Evolutionary conservation across 1,140 invertebrate genomes (phyloP).

Genomic region (Argopecten irradians): DNA sequence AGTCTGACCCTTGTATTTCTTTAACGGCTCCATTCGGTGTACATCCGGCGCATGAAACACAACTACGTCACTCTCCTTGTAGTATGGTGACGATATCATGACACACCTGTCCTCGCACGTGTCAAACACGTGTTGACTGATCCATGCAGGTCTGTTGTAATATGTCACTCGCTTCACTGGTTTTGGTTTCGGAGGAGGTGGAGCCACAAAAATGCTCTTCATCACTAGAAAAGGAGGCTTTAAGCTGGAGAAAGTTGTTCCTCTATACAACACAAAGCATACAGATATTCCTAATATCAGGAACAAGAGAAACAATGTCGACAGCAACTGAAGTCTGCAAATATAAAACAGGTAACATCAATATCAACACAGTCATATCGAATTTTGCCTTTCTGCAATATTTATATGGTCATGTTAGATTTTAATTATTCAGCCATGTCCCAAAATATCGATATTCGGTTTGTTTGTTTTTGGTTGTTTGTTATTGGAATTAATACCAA

Average conservation of each 20-base stretch:
- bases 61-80: background rate
- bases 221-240: background rate
- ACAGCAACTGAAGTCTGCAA: background rate
- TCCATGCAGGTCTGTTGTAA: background rate
- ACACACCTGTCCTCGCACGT: background rate
- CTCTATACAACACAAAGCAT: background rate
- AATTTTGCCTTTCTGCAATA: no score
- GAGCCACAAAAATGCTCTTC: background rate
- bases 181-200: background rate
- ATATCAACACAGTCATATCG: no score
- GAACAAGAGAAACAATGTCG: background rate
- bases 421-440: no score
- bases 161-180: background rate
- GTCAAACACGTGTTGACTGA: background rate
- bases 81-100: background rate
- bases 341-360: background rate
- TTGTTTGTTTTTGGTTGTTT: no score
- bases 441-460: no score
- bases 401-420: no score
- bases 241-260: background rate
- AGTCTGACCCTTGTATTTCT: background rate
- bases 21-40: background rate
- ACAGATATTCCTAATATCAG: background rate
- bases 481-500: no score
- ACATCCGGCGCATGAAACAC: background rate